Conservation (phyloP, 1,140 invertebrate species). For the Telenomus remus region DNA sequence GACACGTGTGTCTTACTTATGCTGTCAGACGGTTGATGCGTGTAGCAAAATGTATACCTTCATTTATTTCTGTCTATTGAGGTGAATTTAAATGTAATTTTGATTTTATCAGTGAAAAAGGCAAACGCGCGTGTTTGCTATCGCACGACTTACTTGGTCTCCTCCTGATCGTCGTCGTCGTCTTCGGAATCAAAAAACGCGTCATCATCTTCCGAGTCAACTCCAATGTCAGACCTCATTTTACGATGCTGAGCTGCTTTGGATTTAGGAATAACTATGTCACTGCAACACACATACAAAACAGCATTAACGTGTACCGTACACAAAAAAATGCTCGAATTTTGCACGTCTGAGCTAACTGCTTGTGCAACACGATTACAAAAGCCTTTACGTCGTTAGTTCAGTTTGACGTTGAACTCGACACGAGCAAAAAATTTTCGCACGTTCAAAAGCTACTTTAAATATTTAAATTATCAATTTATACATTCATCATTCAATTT, state of each 20-base stretch:
- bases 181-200: slow-evolving; percentile 84
- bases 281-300: slow-evolving; percentile 69
- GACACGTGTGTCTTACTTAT: too few relatives aligned
- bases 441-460: slow-evolving; percentile 1
- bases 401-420: slow-evolving; percentile 5
- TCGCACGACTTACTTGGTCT: slow-evolving; percentile 69
- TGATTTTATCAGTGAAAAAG: neutral
- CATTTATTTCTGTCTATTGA: too few relatives aligned
- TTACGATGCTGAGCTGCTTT: slow-evolving; percentile 75
- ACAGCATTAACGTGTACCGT: slow-evolving; percentile 10
- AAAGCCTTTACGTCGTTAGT: slow-evolving; percentile 5
- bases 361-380: neutral
- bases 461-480: slow-evolving; percentile 13
- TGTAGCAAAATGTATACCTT: too few relatives aligned
- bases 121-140: neutral
- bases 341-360: neutral
- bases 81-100: too few relatives aligned
- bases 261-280: slow-evolving; percentile 82
- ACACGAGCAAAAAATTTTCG: neutral
- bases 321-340: neutral
- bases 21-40: too few relatives aligned
- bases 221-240: slow-evolving; percentile 72
- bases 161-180: slow-evolving; percentile 80
- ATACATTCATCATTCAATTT: too few relatives aligned
- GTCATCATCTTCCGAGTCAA: slow-evolving; percentile 81